A percentile compares a stretch with the other conserved stretches of the same genome.
Conservation (phyloP, 92 coral and sea anemone species). For the Palythoa caribaeorum region DNA sequence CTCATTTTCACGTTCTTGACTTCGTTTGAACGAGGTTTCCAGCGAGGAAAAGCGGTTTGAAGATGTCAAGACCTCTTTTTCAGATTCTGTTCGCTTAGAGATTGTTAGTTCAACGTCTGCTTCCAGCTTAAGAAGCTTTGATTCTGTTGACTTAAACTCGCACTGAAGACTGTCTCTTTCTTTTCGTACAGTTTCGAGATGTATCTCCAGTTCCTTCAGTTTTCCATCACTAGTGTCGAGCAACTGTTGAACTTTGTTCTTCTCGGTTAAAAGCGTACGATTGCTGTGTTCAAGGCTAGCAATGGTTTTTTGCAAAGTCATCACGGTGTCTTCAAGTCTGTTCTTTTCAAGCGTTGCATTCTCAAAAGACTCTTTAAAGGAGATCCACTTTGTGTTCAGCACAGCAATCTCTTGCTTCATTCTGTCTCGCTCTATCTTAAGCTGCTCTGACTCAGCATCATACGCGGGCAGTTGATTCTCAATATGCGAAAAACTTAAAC, state of each 20-base stretch:
- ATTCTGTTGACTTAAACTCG: conserved; percentile 24
- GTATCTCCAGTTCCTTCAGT: conserved; percentile 17
- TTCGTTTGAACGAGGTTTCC: conserved; percentile 55
- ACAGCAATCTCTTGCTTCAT: conserved; percentile 38
- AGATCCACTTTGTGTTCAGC: conserved; percentile 38
- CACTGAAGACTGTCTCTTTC: conserved; percentile 38
- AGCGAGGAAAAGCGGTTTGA: conserved; percentile 51
- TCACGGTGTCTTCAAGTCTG: conserved; percentile 51
- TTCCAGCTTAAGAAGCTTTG: conserved; percentile 42
- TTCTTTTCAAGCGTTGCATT: conserved; percentile 41
- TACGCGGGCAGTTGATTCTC: conserved; percentile 34
- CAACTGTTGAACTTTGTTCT: conserved; percentile 47
- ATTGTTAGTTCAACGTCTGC: conserved; percentile 37
- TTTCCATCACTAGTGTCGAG: conserved; percentile 2
- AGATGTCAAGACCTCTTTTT: conserved; percentile 29
- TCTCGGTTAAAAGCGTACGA: conserved; percentile 43
- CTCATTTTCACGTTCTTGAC: conserved; percentile 62
- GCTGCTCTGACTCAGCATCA: conserved; percentile 44
- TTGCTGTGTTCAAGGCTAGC: conserved; percentile 49
- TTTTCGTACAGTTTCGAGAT: conserved; percentile 19
- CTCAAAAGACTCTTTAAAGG: conserved; percentile 51
- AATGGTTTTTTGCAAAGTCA: conserved; percentile 40
- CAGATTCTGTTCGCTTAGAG: conserved; percentile 23
- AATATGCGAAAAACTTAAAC: conserved; percentile 22
- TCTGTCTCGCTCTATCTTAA: conserved; percentile 44